Percentiles rank a stretch among this genome's conserved stretches.
Evolutionary conservation across 2,113 vertebrate species (phyloP).

Genomic region (Lasiurus cinereus): DNA sequence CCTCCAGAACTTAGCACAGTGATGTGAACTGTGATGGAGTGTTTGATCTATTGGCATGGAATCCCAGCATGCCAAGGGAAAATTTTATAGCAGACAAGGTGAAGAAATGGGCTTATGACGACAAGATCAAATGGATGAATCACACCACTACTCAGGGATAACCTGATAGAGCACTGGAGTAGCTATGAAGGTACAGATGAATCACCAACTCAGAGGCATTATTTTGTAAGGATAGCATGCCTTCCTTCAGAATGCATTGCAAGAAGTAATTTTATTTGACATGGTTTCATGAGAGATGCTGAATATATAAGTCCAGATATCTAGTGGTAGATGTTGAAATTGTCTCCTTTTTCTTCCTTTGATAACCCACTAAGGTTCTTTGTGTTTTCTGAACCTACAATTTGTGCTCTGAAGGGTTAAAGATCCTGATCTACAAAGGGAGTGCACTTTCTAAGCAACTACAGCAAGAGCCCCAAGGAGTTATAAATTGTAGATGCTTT

Average conservation of each 20-base stretch:
- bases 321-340: neutral
- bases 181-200: neutral
- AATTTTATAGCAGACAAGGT: neutral
- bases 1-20: neutral
- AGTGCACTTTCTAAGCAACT: neutral
- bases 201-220: neutral
- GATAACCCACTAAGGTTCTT: neutral
- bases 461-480: neutral
- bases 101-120: neutral
- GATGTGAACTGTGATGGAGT: neutral
- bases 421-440: neutral
- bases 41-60: neutral
- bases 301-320: neutral
- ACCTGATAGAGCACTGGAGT: neutral
- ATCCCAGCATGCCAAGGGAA: neutral
- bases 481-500: neutral
- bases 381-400: neutral
- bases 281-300: neutral
- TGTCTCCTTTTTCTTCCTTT: neutral
- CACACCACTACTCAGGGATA: neutral
- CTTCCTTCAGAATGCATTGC: neutral
- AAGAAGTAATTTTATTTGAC: neutral
- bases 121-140: neutral
- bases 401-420: neutral
- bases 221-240: neutral